A percentile compares a stretch with the other conserved stretches of the same genome.
Conservation (phyloP, 2,797 vertebrate species). For the Neosalanx taihuensis region DNA sequence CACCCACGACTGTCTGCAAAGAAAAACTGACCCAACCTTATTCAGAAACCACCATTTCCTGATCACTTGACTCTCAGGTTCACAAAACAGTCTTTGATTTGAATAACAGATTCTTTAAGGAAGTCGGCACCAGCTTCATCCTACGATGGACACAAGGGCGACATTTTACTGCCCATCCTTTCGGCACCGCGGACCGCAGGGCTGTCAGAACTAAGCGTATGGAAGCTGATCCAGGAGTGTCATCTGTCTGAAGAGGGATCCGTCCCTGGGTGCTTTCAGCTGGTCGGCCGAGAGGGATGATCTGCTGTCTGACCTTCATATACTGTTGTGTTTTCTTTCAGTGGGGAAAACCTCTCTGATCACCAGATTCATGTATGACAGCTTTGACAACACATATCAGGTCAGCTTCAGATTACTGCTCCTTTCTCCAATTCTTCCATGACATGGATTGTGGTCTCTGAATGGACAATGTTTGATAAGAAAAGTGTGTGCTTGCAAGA, state of each 20-base stretch:
- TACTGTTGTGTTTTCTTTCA: conserved; percentile 53
- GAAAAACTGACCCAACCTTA: neutral
- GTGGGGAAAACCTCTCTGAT: conserved; percentile 82
- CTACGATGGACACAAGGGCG: neutral
- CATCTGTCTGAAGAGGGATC: neutral
- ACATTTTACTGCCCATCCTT: neutral
- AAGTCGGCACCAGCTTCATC: too few species aligned
- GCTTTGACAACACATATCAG: conserved; percentile 83
- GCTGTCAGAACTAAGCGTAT: neutral
- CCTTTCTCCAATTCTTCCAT: neutral
- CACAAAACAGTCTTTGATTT: neutral
- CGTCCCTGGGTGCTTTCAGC: neutral
- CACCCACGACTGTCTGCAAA: neutral
- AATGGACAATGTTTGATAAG: too few species aligned
- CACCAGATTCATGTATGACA: conserved; percentile 83
- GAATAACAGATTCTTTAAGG: neutral
- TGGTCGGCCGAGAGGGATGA: conserved; percentile 4
- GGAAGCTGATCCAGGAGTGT: neutral
- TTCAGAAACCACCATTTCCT: neutral
- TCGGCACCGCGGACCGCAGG: neutral
- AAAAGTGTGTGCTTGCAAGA: neutral
- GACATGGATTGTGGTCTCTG: too few species aligned
- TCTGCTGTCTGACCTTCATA: neutral
- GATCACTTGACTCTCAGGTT: neutral
- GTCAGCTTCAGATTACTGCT: conserved; percentile 48